phyloP scores from a whole-genome alignment of 2,888 invertebrate genomes.

The Rotaria macrura region DNA sequence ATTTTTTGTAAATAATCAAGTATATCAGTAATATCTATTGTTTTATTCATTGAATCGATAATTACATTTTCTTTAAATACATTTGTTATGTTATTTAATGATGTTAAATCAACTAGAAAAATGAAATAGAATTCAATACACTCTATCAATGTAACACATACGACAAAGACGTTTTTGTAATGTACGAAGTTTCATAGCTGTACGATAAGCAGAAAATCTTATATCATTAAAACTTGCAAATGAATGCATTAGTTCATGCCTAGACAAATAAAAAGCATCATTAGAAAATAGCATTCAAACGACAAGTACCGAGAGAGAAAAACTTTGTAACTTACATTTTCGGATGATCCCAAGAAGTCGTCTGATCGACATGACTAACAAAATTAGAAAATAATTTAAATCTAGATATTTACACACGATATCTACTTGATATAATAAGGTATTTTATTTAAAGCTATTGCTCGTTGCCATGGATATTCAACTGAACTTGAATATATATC shows the following conservation, averaged over 20 bases:
- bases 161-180: conserved; percentile 80
- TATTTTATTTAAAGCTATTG: conserved; percentile 20
- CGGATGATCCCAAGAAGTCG: conserved; percentile 33
- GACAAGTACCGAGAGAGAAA: no score
- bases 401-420: no score
- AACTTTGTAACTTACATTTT: conserved; percentile 27
- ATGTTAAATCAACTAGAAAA: conserved; percentile 31
- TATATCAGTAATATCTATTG: conserved; percentile 94
- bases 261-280: neutral
- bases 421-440: conserved; percentile 32
- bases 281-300: no score
- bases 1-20: conserved; percentile 81
- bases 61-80: conserved; percentile 48
- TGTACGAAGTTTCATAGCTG: conserved; percentile 86
- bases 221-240: conserved; percentile 69
- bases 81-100: neutral
- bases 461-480: conserved; percentile 30
- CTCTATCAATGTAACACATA: conserved; percentile 39
- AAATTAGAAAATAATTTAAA: neutral
- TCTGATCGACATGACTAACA: conserved; percentile 26
- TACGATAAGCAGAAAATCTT: conserved; percentile 91
- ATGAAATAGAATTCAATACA: neutral
- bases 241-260: conserved; percentile 24
- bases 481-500: conserved; percentile 27
- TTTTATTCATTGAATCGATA: conserved; percentile 81